Evolutionary conservation across 2,888 invertebrate genomes (phyloP), one percentile per base, ranked within the genome.

Genomic region (Andrena haemorrhoa): DNA sequence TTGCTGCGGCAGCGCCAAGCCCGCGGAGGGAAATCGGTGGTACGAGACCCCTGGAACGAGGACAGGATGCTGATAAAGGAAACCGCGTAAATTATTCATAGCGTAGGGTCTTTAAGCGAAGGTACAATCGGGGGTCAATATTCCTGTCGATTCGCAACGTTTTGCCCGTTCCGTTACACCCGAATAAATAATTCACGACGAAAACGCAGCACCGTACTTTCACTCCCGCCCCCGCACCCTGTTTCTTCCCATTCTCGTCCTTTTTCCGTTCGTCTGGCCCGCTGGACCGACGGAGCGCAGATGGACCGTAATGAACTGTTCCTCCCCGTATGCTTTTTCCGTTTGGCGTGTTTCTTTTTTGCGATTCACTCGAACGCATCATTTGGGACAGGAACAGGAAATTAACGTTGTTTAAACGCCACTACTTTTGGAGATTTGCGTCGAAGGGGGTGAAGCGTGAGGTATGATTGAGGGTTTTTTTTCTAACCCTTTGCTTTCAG

Each of bases 51-150:
- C 23, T 64, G 58, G 63, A 77, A 71, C 69, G 71, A 68, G 66
- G 56, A 76, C 51, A 73, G 68, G 70, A 68, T 66, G 73, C 73
- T 81, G 83, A 74, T 76, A 76, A 74, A 74, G 83, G 84, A 58
- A 71, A 69, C 64, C 74, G 41, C 69, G 76, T 84, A 75, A 84
- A 84, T 84, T 81, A 84, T 84, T 84, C 84, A 84, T 81, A 75
- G 53, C 75, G 41, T 16, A 23, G 68, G 61, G 60, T 79, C 80
- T 71, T 76, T 84, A 83, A 83, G 84, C 68, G 74, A 73, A 76
- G 80, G 80, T 79, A 84, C 79, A 79, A 83, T 74, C 65, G 71
- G 41, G 16, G 51, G 73, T 71, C 84, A 84, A 71, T 82, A 82
- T 77, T 82, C 82, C 31, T 33, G 68, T 65, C 81, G 81, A 81